Evolutionary conservation across 1,140 invertebrate species (phyloP).

Genomic region (Brachionus sp.): DNA sequence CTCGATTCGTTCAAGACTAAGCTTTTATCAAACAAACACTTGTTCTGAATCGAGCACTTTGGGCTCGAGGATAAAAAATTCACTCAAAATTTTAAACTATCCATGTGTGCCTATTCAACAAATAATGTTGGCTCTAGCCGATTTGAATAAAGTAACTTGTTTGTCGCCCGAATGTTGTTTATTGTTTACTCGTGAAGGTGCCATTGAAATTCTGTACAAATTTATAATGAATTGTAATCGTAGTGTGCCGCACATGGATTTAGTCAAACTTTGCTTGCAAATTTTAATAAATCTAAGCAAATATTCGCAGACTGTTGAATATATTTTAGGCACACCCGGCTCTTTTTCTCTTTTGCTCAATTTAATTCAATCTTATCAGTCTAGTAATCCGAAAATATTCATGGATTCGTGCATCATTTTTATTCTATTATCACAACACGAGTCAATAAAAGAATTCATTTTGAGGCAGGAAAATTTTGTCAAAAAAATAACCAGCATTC

Average conservation of each 20-base stretch:
- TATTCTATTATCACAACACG: slow-evolving; percentile 33
- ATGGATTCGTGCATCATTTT: slow-evolving; percentile 29
- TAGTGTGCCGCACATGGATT: slow-evolving; percentile 43
- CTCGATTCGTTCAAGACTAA: background rate
- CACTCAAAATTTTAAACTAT: slow-evolving; percentile 9
- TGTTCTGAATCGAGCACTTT: background rate
- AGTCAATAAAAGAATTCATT: background rate
- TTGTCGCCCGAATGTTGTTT: slow-evolving; percentile 39
- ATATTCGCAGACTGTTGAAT: background rate
- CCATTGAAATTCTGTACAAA: slow-evolving; percentile 2
- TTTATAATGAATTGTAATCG: slow-evolving; percentile 40
- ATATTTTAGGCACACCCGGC: background rate
- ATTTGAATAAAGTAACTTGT: slow-evolving; percentile 40
- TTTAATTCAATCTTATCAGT: background rate
- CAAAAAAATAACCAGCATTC: background rate
- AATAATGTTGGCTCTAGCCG: background rate
- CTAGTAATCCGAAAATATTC: slow-evolving; percentile 22
- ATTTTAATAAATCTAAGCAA: slow-evolving; percentile 33
- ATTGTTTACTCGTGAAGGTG: slow-evolving; percentile 20
- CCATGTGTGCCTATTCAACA: slow-evolving; percentile 12
- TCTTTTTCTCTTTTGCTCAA: background rate
- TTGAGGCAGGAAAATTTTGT: background rate
- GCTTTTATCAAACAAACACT: slow-evolving; percentile 21
- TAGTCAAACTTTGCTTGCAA: slow-evolving; percentile 23
- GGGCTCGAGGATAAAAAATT: slow-evolving; percentile 1